Evolutionary conservation across 2,797 vertebrate species (phyloP).

Genomic region (Hippocampus kuda): DNA sequence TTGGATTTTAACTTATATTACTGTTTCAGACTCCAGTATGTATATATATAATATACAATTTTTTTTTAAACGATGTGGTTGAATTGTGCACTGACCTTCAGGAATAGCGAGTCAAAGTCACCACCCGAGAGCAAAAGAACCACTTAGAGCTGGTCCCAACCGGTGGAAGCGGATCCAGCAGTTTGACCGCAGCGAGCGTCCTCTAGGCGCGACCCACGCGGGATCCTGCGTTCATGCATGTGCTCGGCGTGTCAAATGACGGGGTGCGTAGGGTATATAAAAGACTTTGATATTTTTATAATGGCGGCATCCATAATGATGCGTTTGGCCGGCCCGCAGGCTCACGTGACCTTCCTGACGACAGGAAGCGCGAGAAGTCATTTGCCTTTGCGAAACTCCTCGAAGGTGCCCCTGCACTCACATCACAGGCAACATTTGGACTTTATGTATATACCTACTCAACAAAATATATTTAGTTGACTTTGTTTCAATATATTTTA

Average conservation of each 20-base stretch:
- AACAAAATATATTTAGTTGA: too few relatives aligned
- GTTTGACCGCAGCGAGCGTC: constrained; percentile 32
- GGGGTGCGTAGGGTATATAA: constrained; percentile 24
- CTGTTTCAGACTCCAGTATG: too few relatives aligned
- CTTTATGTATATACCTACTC: neutral
- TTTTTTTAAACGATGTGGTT: neutral
- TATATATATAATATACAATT: too few relatives aligned
- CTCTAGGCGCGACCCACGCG: constrained; percentile 38
- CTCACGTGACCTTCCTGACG: constrained; percentile 28
- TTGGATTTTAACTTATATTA: too few relatives aligned
- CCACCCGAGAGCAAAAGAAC: neutral
- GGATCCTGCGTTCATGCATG: constrained; percentile 4
- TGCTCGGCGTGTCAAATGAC: constrained; percentile 48
- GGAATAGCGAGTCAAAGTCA: neutral
- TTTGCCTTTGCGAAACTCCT: constrained; percentile 32
- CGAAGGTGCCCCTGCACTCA: neutral
- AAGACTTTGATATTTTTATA: constrained; percentile 39
- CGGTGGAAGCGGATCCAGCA: neutral
- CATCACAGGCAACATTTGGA: too few relatives aligned
- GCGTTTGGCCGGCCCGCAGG: constrained; percentile 30
- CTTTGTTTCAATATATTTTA: too few relatives aligned
- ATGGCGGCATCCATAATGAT: constrained; percentile 43
- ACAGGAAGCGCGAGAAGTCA: constrained; percentile 41
- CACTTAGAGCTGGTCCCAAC: neutral
- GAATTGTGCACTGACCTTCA: neutral